These are phyloP conservation scores for Vanessa atalanta DNA, from an alignment of 1,140 invertebrate species.

Conservation along the genomic window DNA sequence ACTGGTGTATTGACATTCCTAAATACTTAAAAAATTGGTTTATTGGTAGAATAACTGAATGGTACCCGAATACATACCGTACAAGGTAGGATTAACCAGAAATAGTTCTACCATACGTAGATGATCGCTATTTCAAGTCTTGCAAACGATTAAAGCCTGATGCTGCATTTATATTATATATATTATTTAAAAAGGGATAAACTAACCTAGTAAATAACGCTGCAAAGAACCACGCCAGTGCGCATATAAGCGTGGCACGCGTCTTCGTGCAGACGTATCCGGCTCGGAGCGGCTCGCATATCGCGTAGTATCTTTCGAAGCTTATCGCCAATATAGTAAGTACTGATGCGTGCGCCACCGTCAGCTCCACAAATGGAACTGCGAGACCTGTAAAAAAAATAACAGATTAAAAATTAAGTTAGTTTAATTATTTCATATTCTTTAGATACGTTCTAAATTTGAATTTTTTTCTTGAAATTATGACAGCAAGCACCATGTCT, in stretches of 20 bases:
- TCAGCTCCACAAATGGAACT: conserved; percentile 95
- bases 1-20: no score
- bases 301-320: conserved; percentile 97
- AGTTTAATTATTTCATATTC: no score
- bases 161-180: not conserved
- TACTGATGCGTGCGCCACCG: conserved; percentile 95
- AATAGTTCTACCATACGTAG: no score
- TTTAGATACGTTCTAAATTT: no score
- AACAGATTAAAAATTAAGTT: not conserved
- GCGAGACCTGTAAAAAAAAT: conserved; percentile 86
- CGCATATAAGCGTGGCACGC: conserved; percentile 90
- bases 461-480: no score
- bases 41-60: no score
- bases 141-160: no score
- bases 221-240: conserved; percentile 91
- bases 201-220: conserved; percentile 82
- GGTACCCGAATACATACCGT: no score
- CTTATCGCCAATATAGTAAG: conserved; percentile 96
- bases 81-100: no score
- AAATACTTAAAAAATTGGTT: no score
- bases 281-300: conserved; percentile 94
- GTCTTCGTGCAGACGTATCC: conserved; percentile 95
- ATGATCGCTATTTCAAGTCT: no score
- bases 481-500: no score
- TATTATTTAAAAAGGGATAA: not conserved